phyloP scores from a whole-genome alignment of 1,140 invertebrate genomes.

The Drosophila parabipectinata region DNA sequence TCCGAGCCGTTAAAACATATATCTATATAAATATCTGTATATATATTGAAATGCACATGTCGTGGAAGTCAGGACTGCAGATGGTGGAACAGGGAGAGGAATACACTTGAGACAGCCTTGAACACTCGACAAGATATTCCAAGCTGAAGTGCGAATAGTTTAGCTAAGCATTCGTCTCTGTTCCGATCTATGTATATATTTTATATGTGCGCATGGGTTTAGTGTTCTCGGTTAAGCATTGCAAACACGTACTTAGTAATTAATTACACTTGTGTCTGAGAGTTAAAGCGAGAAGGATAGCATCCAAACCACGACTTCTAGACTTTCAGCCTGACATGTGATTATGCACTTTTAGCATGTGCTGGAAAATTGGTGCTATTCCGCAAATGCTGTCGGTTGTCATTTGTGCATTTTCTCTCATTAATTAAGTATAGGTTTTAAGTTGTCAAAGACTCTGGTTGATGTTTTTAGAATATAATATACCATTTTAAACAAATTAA shows the following conservation, averaged over 20 bases:
- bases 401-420: constrained; percentile 11
- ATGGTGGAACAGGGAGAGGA: background rate
- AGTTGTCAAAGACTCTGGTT: background rate
- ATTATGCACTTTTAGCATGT: constrained; percentile 61
- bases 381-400: constrained; percentile 12
- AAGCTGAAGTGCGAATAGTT: constrained; percentile 69
- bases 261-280: constrained; percentile 69
- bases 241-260: constrained; percentile 74
- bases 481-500: no score
- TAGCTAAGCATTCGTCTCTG: constrained; percentile 41
- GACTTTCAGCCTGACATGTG: constrained; percentile 58
- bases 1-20: constrained; percentile 23
- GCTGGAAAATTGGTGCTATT: constrained; percentile 55
- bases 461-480: background rate
- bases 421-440: constrained; percentile 4
- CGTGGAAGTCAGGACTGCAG: background rate
- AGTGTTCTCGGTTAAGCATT: constrained; percentile 47
- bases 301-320: constrained; percentile 32
- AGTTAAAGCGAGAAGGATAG: background rate
- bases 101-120: constrained; percentile 50
- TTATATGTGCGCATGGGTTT: constrained; percentile 2
- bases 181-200: background rate
- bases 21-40: background rate
- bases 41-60: constrained; percentile 27
- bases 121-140: constrained; percentile 42